phyloP scores from a whole-genome alignment of 2,888 invertebrate genomes.

The Parapristionchus giblindavisi region DNA sequence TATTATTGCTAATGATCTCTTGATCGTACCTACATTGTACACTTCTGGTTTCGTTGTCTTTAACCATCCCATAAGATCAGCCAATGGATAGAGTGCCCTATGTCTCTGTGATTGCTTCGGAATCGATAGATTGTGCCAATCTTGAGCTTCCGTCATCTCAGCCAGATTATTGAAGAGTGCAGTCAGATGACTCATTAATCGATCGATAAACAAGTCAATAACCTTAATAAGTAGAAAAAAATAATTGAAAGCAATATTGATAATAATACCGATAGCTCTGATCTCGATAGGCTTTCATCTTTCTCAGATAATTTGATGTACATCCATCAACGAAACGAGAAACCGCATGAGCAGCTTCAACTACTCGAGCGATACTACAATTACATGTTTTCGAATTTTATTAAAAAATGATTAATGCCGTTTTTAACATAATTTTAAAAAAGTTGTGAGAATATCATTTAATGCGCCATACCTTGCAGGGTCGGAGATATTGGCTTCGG shows the following conservation, averaged over 20 bases:
- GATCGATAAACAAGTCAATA: constrained; percentile 81
- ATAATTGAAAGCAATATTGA: no score
- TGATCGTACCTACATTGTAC: constrained; percentile 77
- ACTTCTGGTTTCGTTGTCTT: constrained; percentile 77
- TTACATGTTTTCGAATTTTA: no score
- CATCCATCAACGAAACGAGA: constrained; percentile 50
- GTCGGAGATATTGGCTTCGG: constrained; percentile 64
- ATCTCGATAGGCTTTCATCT: constrained; percentile 55
- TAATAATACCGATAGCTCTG: constrained; percentile 39
- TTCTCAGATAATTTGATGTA: constrained; percentile 49
- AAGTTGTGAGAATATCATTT: background rate
- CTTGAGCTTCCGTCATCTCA: constrained; percentile 49
- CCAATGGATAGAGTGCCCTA: constrained; percentile 80
- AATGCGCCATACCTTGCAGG: constrained; percentile 51
- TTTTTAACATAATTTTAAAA: background rate
- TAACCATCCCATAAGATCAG: constrained; percentile 64
- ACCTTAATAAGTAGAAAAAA: no score
- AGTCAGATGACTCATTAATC: constrained; percentile 87
- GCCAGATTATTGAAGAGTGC: constrained; percentile 89
- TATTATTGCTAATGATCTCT: no score
- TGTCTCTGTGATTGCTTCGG: constrained; percentile 84
- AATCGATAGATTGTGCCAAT: constrained; percentile 75
- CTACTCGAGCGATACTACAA: constrained; percentile 63
- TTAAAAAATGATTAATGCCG: background rate
- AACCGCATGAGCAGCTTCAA: constrained; percentile 63